Conservation (phyloP, 2,797 vertebrate genomes). For the Acomys russatus region DNA sequence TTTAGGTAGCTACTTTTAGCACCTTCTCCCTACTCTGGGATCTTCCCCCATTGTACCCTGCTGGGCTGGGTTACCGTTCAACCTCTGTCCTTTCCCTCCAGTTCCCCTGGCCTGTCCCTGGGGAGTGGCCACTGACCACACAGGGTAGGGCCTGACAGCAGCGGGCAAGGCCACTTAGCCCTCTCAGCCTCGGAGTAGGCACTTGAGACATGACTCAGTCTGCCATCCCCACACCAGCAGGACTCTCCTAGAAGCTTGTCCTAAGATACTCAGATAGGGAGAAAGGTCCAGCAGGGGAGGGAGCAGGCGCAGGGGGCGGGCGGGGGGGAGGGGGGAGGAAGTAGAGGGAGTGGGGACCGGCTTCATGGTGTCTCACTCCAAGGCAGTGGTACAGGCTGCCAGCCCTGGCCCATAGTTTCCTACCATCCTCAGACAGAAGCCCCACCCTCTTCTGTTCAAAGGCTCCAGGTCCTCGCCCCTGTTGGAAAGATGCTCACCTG, state of each 20-base stretch:
- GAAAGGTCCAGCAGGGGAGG: background rate
- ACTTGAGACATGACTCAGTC: constrained; percentile 70
- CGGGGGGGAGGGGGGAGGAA: background rate
- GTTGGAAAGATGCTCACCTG: constrained; percentile 42
- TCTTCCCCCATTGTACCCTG: background rate
- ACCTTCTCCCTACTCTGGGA: background rate
- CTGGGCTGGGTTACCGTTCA: background rate
- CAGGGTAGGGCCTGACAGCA: constrained; percentile 57
- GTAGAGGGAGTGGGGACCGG: background rate
- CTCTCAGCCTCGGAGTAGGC: constrained; percentile 33
- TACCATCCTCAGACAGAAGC: constrained; percentile 3
- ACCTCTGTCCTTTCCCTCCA: background rate
- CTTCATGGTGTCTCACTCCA: background rate
- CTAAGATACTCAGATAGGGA: background rate
- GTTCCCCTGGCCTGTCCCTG: background rate
- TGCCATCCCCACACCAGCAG: constrained; percentile 24
- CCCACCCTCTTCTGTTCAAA: constrained; percentile 67
- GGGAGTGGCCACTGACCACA: constrained; percentile 38
- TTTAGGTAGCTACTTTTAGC: no score
- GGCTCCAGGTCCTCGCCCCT: constrained; percentile 66
- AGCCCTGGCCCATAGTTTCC: constrained; percentile 20
- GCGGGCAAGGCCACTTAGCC: background rate
- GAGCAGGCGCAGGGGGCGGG: no score
- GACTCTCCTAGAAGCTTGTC: constrained; percentile 27
- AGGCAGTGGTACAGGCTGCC: background rate